Evolutionary conservation across 1,140 invertebrate genomes (phyloP).

Genomic region (Planococcus citri): DNA sequence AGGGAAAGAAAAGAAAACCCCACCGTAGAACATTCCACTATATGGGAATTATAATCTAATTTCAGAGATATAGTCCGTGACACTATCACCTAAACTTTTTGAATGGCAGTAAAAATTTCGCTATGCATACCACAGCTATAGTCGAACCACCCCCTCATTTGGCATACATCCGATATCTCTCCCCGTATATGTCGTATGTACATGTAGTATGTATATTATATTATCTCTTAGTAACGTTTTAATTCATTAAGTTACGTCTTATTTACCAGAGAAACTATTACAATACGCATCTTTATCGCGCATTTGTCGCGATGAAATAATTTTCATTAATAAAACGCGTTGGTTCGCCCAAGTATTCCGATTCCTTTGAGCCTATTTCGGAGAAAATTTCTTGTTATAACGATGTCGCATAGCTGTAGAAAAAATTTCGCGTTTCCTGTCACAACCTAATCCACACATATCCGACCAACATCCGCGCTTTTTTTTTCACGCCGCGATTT

Average conservation of each 20-base stretch:
- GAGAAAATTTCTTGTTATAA: no score
- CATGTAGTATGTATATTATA: no score
- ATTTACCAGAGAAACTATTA: neutral
- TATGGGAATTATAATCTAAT: neutral
- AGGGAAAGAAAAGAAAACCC: no score
- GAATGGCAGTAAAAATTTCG: neutral
- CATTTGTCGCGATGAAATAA: neutral
- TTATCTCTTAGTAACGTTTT: no score
- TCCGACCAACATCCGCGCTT: neutral
- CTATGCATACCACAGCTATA: neutral
- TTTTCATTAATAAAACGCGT: neutral
- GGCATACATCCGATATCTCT: neutral
- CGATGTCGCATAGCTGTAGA: neutral
- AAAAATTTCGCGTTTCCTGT: neutral
- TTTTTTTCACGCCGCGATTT: no score
- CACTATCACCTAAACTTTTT: neutral
- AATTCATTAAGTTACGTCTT: slow-evolving; percentile 1
- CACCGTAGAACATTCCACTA: no score
- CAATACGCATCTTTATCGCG: neutral
- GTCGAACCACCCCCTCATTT: neutral
- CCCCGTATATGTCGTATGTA: neutral
- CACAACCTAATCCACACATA: neutral
- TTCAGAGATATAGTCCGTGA: neutral
- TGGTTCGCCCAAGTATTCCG: no score
- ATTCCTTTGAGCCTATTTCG: no score